phyloP scores from a whole-genome alignment of 2,888 invertebrate genomes.

The Troides helena region DNA sequence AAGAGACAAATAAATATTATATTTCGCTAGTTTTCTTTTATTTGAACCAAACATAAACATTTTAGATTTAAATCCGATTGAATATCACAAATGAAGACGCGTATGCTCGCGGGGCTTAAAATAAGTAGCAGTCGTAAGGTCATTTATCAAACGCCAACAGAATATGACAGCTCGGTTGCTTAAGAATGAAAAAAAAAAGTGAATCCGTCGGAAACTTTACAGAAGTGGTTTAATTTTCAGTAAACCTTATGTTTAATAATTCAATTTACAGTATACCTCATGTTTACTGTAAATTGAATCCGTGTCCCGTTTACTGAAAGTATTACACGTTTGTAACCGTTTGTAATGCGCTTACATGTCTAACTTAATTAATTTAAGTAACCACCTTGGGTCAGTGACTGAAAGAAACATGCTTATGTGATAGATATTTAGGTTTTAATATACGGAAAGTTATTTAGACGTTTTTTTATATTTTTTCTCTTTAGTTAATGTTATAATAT shows the following conservation, averaged over 20 bases:
- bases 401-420: no score
- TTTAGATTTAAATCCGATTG: slow-evolving; percentile 61
- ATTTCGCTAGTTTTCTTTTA: not conserved
- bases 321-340: no score
- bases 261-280: not conserved
- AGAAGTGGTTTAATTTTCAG: not conserved
- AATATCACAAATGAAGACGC: slow-evolving; percentile 71
- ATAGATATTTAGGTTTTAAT: no score
- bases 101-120: slow-evolving; percentile 41
- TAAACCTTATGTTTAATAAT: no score
- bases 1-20: not conserved
- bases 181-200: slow-evolving; percentile 25
- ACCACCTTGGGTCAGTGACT: no score
- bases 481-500: no score
- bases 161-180: slow-evolving; percentile 40
- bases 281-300: not conserved
- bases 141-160: slow-evolving; percentile 63
- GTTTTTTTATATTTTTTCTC: no score
- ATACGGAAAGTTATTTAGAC: no score
- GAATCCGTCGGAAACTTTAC: not conserved
- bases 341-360: no score
- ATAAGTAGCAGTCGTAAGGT: slow-evolving; percentile 52
- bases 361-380: no score
- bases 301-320: not conserved
- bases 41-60: slow-evolving; percentile 34